A percentile compares a stretch with the other conserved stretches of the same genome.
Evolutionary conservation across 2,113 vertebrate genomes (phyloP).

Genomic region (Apteryx owenii): DNA sequence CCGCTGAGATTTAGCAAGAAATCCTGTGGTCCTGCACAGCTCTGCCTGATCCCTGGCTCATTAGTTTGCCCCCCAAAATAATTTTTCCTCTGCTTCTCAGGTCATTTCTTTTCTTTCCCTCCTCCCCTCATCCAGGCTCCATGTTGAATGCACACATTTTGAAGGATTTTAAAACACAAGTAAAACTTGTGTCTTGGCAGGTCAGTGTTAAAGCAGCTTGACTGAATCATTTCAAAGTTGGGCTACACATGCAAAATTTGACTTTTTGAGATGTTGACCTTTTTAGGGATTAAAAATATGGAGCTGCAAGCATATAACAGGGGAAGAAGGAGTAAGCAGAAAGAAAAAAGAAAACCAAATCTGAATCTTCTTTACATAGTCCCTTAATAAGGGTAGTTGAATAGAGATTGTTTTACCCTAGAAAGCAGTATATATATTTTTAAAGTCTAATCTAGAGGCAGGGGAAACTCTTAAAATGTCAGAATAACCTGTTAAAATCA

Average conservation of each 20-base stretch:
- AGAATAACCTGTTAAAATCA: not conserved
- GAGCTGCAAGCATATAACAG: not conserved
- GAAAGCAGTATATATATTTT: not conserved
- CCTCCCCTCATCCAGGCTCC: too few relatives aligned
- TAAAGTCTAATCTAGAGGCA: not conserved
- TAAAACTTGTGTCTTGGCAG: not conserved
- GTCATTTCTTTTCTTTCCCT: not conserved
- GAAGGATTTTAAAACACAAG: not conserved
- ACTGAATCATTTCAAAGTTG: not conserved
- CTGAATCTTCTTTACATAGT: not conserved
- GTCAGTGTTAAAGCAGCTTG: not conserved
- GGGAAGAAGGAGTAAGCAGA: not conserved
- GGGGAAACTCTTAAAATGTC: not conserved
- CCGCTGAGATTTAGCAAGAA: not conserved
- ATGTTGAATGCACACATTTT: rapidly evolving
- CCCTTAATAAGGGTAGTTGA: not conserved
- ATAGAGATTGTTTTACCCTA: not conserved
- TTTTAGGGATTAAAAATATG: not conserved
- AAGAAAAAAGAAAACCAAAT: not conserved
- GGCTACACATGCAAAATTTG: not conserved
- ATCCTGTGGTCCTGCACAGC: not conserved
- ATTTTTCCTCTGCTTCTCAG: rapidly evolving
- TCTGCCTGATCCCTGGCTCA: not conserved
- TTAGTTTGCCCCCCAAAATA: not conserved
- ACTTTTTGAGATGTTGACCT: not conserved